These are phyloP conservation scores for Rhagologus leucostigma DNA, from an alignment of 2,113 vertebrate genomes.

Conservation along the genomic window DNA sequence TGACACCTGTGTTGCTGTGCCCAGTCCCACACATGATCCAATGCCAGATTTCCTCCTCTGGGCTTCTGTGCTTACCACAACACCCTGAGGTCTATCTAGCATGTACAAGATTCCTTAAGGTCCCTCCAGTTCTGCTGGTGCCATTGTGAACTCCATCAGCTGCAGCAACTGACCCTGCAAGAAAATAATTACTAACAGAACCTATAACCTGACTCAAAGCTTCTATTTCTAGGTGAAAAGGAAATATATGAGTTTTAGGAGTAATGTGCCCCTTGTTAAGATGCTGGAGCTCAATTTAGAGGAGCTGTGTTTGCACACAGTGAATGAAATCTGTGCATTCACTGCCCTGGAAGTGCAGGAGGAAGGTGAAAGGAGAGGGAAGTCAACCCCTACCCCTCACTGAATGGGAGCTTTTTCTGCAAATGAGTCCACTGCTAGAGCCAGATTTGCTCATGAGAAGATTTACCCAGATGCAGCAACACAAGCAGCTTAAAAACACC, in stretches of 20 bases:
- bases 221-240: neutral
- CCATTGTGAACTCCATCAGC: neutral
- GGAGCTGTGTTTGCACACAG: neutral
- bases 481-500: neutral
- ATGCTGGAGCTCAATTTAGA: neutral
- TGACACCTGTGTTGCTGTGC: neutral
- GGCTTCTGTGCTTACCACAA: neutral
- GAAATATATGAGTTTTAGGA: neutral
- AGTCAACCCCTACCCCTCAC: neutral
- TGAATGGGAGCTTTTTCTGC: neutral
- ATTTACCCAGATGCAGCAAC: neutral
- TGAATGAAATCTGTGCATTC: neutral
- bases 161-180: neutral
- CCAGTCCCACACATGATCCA: neutral
- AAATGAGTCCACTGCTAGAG: neutral
- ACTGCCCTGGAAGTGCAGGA: neutral
- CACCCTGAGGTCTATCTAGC: neutral
- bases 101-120: accelerated
- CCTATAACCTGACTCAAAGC: neutral
- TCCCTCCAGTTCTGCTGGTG: neutral
- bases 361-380: neutral
- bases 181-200: neutral
- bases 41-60: neutral
- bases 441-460: neutral
- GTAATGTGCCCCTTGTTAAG: neutral